These are phyloP conservation scores for Platichthys flesus DNA, from an alignment of 2,113 vertebrate species.

Conservation along the genomic window DNA sequence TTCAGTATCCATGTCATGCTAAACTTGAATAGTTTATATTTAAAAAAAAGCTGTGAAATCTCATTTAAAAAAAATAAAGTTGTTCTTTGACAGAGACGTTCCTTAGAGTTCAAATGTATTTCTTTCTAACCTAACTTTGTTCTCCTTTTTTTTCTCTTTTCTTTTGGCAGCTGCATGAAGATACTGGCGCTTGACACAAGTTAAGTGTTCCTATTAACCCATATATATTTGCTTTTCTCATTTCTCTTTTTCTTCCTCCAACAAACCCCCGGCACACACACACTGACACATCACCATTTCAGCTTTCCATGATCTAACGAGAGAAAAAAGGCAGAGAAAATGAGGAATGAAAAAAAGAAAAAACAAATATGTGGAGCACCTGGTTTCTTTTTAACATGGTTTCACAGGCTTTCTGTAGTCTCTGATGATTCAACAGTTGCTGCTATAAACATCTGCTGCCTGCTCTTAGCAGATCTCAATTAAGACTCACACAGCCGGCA, in stretches of 20 bases:
- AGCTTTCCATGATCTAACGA: conserved; percentile 46
- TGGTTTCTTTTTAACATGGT: conserved; percentile 76
- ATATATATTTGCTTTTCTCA: conserved; percentile 13
- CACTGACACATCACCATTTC: conserved; percentile 26
- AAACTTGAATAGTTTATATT: no score
- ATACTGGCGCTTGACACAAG: conserved; percentile 1
- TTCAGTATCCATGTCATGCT: no score
- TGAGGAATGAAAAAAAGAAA: conserved; percentile 42
- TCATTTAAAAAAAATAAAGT: no score
- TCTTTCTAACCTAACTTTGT: no score
- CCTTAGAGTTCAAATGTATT: no score
- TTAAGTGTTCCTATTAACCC: conserved; percentile 24
- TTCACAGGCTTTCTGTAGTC: conserved; percentile 76
- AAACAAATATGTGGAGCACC: conserved; percentile 74
- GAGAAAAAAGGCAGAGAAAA: conserved; percentile 21
- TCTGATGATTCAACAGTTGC: conserved; percentile 85
- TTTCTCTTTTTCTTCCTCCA: neutral
- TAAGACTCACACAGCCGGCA: conserved; percentile 75
- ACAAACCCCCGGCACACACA: conserved; percentile 17
- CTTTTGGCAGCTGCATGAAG: conserved; percentile 1
- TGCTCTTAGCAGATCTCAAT: conserved; percentile 85
- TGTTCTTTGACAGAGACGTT: no score
- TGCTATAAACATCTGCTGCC: conserved; percentile 83
- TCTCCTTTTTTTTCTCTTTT: neutral
- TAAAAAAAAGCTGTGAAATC: no score